phyloP scores from a whole-genome alignment of 2,113 vertebrate species.

The Oriolus oriolus region DNA sequence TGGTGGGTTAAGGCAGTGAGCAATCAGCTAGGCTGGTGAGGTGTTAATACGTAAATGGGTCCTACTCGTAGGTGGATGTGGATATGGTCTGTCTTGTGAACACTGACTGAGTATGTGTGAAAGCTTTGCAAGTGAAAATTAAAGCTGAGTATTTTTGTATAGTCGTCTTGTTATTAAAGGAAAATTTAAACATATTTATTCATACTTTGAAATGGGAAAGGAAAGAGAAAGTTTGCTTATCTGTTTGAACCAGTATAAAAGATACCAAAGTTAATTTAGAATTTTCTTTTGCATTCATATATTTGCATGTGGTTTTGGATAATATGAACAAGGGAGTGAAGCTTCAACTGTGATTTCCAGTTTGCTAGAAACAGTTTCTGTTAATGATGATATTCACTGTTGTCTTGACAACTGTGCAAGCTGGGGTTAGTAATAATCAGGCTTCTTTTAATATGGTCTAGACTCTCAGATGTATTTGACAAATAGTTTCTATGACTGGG shows the following conservation, averaged over 20 bases:
- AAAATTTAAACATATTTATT: not conserved
- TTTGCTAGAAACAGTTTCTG: not conserved
- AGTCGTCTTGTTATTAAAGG: not conserved
- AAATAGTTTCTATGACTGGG: not conserved
- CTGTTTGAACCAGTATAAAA: not conserved
- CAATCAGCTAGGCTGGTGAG: not conserved
- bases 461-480: conserved; percentile 10
- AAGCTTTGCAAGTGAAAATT: not conserved
- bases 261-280: not conserved
- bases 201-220: not conserved
- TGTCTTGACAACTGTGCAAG: conserved; percentile 48
- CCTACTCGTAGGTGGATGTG: not conserved
- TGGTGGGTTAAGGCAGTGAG: not conserved
- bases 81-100: not conserved
- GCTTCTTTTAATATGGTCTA: conserved; percentile 30
- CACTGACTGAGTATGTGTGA: not conserved
- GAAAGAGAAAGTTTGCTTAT: not conserved
- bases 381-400: conserved; percentile 42
- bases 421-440: conserved; percentile 43
- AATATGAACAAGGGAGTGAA: not conserved
- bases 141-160: not conserved
- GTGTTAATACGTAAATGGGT: not conserved
- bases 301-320: not conserved
- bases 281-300: not conserved
- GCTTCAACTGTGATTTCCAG: conserved; percentile 16